Evolutionary conservation across 2,888 invertebrate genomes (phyloP), one percentile per base, ranked within the genome.

Genomic region (Andrena hattorfiana): DNA sequence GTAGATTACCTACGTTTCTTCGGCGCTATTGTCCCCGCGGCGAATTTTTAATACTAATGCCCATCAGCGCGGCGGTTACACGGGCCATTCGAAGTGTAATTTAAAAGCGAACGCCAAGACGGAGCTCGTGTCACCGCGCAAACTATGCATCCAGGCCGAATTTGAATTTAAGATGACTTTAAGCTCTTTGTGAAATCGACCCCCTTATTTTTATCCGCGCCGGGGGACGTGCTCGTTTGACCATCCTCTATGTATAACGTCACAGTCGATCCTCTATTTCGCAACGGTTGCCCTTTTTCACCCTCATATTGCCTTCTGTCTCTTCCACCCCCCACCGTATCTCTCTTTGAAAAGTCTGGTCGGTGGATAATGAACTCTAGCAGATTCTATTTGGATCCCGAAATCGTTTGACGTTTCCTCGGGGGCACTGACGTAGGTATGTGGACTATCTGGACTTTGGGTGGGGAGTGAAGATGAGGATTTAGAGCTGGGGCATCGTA

Each of bases 11-110:
- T 28, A 71, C 67, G 54, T 28, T 75, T 64, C 75, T 68, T 63
- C 62, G 59, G 59, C 68, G 81, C 81, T 80, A 82, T 81, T 82
- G 81, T 83, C 59, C 54, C 62, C 60, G 49, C 60, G 16, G 4
- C 8, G 70, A 63, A 77, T 83, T 83, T 82, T 82, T 82, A 77
- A 83, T 83, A 83, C 82, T 82, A 82, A 83, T 82, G 69, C 26
- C 81, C 82, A n/a, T 75, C 68, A 56, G 56, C 28, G 51, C 49
- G 10, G 35, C 26, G 8, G 35, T 3, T 49, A 8, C n/a, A 16
- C 54, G 49, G 54, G 2, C 51, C 49, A 77, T 81, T 72, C 35
- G 51, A 60, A 64, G 48, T 67, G 76, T 67, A 72, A 81, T 81
- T 81, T 77, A 67, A 62, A 73, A 49, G 42, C 60, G 8, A 35